phyloP scores from a whole-genome alignment of 2,888 invertebrate species.

The Gnatocerus cornutus region DNA sequence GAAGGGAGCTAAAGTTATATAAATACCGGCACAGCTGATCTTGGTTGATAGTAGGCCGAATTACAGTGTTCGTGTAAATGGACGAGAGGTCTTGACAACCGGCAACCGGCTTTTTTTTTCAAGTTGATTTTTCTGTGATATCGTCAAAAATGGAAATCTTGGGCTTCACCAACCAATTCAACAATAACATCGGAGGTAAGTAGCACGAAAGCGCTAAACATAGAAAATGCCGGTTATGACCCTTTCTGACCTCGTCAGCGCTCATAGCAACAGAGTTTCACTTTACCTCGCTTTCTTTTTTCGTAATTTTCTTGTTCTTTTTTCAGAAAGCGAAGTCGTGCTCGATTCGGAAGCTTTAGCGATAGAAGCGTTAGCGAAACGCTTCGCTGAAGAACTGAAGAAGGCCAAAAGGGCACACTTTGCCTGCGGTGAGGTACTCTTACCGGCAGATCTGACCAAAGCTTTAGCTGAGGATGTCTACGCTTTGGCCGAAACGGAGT shows the following conservation, averaged over 20 bases:
- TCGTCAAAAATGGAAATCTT: constrained; percentile 80
- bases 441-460: constrained; percentile 86
- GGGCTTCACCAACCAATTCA: constrained; percentile 84
- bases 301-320: constrained; percentile 37
- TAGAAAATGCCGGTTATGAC: constrained; percentile 45
- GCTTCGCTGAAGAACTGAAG: constrained; percentile 84
- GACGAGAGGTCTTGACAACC: constrained; percentile 47
- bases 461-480: constrained; percentile 85
- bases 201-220: constrained; percentile 5
- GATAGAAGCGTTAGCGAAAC: constrained; percentile 81
- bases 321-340: constrained; percentile 62
- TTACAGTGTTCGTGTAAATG: constrained; percentile 28
- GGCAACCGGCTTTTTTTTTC: constrained; percentile 57
- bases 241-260: constrained; percentile 55
- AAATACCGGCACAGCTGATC: constrained; percentile 68
- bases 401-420: constrained; percentile 86
- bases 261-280: constrained; percentile 58
- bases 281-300: constrained; percentile 48
- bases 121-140: constrained; percentile 55
- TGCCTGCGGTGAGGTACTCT: constrained; percentile 86
- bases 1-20: constrained; percentile 71
- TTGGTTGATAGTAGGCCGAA: constrained; percentile 55
- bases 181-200: constrained; percentile 57
- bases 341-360: constrained; percentile 70
- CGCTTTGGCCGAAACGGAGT: constrained; percentile 87